Evolutionary conservation across 2,797 vertebrate species (phyloP), one percentile per base, ranked within the genome.

Genomic region (Neostethus bicornis): DNA sequence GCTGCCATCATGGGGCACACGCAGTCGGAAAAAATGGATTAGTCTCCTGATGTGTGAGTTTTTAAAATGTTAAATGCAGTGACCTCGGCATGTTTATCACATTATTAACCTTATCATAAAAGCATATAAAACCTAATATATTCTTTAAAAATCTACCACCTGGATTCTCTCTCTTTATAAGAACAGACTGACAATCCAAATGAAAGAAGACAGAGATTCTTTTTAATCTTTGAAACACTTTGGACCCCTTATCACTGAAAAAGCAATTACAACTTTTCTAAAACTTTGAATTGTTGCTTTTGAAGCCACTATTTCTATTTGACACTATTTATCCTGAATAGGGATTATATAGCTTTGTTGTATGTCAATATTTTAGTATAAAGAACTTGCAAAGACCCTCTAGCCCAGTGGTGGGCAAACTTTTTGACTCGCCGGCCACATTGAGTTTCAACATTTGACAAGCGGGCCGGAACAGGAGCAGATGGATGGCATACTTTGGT

Each of bases 1-100:
- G 78, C 78, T 85, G 81, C 80, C 83, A 83, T 89, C 81, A 80
- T 80, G 75, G 75, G 61, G 80, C 70, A 39, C 58, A 41, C 62
- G 46, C 54, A 17, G 26, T 42, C 50, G 42, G 35, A 49, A 38
- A n/a, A 63, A 62, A 57, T 31, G 47, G 61, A 49, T 75, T 56
- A 51, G 39, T 44, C 76, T 48, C 53, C 75, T 31, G 50, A 44
- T 56, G 48, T 66, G 50, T 79, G 51, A 57, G 55, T 71, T 81
- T 71, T 59, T 37, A 62, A 76, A 77, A 63, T 72, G 55, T 73
- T 69, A 66, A 73, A 67, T 64, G 50, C 65, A 52, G 60, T 62
- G 55, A 80, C 66, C 23, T 4, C 25, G 63, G 42, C 23, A 35
- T 56, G 59, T 80, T 74, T 54, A 56, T 77, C 75, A 77, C 52